These are phyloP conservation scores for Meiosimyza platycephala DNA, from an alignment of 2,888 invertebrate species.

Conservation along the genomic window DNA sequence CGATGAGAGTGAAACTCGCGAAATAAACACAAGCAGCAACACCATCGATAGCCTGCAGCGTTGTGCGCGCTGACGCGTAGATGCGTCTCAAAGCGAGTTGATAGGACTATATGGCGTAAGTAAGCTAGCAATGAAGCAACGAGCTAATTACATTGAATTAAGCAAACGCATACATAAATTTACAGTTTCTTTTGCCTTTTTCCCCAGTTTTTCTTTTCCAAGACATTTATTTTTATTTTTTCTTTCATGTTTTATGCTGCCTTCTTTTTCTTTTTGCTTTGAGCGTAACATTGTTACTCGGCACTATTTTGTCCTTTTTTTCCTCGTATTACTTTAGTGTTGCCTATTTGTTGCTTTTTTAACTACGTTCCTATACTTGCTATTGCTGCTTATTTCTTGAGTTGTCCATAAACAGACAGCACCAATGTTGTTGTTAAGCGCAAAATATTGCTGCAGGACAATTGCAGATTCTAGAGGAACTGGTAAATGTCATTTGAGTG, in stretches of 20 bases:
- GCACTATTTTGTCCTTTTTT: background rate
- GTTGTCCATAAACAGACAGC: slow-evolving; percentile 8
- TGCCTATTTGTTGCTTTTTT: slow-evolving; percentile 5
- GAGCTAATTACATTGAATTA: slow-evolving; percentile 43
- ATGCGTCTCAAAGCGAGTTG: no score
- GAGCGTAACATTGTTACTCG: background rate
- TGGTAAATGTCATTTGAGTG: slow-evolving; percentile 2
- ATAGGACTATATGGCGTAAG: no score
- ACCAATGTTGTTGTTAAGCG: background rate
- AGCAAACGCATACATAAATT: slow-evolving; percentile 27
- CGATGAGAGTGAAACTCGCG: slow-evolving; percentile 1
- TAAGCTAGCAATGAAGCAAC: slow-evolving; percentile 11
- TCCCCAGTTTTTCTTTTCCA: background rate
- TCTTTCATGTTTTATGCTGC: background rate
- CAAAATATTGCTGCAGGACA: slow-evolving; percentile 21
- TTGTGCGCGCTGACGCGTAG: background rate
- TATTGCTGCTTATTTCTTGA: background rate
- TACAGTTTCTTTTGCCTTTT: slow-evolving; percentile 5
- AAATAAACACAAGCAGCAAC: slow-evolving; percentile 23
- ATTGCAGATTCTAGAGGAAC: slow-evolving; percentile 1
- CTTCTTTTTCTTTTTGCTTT: slow-evolving; percentile 5
- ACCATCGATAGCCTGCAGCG: slow-evolving; percentile 17
- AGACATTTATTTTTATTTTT: background rate
- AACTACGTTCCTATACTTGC: background rate
- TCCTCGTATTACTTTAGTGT: background rate